A percentile compares a stretch with the other conserved stretches of the same genome.
Evolutionary conservation across 1,140 invertebrate genomes (phyloP).

Genomic region (Solen grandis): DNA sequence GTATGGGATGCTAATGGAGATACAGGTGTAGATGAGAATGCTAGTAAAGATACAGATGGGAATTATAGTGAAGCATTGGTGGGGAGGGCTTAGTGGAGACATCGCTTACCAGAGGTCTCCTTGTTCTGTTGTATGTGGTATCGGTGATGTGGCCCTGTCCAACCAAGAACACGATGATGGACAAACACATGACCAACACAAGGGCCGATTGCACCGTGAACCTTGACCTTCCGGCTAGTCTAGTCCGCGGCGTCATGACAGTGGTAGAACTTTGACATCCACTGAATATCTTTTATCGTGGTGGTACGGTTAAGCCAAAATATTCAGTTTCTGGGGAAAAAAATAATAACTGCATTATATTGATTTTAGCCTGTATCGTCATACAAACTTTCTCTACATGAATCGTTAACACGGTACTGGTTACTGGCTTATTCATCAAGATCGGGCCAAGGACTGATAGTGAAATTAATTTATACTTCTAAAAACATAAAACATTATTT

Average conservation of each 20-base stretch:
- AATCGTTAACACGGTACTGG: neutral
- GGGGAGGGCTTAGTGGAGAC: neutral
- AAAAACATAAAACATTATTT: too few relatives aligned
- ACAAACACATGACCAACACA: neutral
- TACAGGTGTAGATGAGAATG: neutral
- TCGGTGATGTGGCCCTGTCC: too few relatives aligned
- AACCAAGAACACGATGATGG: neutral
- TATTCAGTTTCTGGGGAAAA: neutral
- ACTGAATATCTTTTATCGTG: constrained; percentile 23
- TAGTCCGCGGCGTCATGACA: neutral
- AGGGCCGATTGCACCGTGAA: neutral
- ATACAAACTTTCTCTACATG: neutral
- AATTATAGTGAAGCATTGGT: neutral
- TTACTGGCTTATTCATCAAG: neutral
- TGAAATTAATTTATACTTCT: too few relatives aligned
- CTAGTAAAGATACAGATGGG: neutral
- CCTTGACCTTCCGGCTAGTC: neutral
- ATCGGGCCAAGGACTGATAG: neutral
- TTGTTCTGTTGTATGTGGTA: too few relatives aligned
- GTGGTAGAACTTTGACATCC: neutral
- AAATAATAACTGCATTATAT: too few relatives aligned
- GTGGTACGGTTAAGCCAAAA: constrained; percentile 8
- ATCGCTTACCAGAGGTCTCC: neutral
- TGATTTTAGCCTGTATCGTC: neutral
- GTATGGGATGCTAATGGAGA: neutral